Evolutionary conservation across 2,888 invertebrate species (phyloP).

Genomic region (Bombylius major): DNA sequence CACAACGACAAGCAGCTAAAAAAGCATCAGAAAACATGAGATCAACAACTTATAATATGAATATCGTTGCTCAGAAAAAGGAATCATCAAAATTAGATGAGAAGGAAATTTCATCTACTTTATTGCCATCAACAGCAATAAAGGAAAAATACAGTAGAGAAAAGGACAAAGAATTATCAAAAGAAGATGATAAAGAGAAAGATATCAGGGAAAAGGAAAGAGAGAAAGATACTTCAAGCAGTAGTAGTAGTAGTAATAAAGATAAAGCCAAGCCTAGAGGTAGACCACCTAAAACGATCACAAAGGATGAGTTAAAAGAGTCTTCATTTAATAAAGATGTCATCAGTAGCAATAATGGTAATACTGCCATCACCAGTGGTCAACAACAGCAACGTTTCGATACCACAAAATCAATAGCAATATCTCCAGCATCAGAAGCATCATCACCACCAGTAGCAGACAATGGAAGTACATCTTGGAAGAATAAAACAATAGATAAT

Average conservation of each 20-base stretch:
- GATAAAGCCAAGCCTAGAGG: constrained; percentile 17
- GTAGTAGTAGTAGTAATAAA: constrained; percentile 27
- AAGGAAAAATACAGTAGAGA: constrained; percentile 8
- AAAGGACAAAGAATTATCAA: constrained; percentile 19
- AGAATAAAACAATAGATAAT: constrained; percentile 32
- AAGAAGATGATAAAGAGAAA: constrained; percentile 39
- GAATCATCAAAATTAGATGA: constrained; percentile 10
- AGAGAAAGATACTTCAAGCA: constrained; percentile 23
- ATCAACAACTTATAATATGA: constrained; percentile 42
- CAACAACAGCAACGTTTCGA: neutral
- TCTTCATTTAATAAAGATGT: neutral
- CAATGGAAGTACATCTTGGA: constrained; percentile 36
- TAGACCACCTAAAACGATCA: constrained; percentile 27
- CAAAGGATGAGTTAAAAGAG: constrained; percentile 20
- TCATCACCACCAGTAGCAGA: constrained; percentile 17
- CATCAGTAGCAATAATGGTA: constrained; percentile 18
- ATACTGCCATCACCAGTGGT: too few relatives aligned
- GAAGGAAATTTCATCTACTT: neutral
- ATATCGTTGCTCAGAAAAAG: constrained; percentile 7
- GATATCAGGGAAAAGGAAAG: constrained; percentile 25
- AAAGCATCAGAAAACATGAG: constrained; percentile 82
- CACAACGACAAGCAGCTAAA: constrained; percentile 81
- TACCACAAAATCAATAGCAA: neutral
- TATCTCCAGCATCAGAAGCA: neutral
- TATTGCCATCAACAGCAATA: neutral